Percentiles rank a stretch among this genome's conserved stretches.
phyloP scores from a whole-genome alignment of 2,113 vertebrate species.

The Monarcha castaneiventris region DNA sequence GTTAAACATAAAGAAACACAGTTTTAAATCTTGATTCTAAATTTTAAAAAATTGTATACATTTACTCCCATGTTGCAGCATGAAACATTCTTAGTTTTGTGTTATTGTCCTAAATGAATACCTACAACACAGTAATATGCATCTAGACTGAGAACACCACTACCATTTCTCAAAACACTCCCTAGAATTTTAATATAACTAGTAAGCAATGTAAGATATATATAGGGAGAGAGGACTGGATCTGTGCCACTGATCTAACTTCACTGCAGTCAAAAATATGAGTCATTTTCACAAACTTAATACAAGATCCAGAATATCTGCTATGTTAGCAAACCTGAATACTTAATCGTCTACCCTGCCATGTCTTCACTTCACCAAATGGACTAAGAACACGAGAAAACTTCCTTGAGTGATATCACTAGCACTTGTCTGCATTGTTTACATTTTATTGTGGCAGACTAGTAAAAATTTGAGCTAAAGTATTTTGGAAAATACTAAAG shows the following conservation, averaged over 20 bases:
- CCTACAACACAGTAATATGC: background rate
- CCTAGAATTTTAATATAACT: background rate
- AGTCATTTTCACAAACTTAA: background rate
- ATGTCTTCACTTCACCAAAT: slow-evolving; percentile 39
- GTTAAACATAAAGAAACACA: background rate
- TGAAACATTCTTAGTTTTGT: background rate
- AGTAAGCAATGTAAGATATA: background rate
- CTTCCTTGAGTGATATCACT: slow-evolving; percentile 23
- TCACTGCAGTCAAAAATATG: background rate
- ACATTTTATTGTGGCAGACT: background rate
- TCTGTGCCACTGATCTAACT: background rate
- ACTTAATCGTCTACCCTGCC: slow-evolving; percentile 34
- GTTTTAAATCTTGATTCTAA: slow-evolving; percentile 39
- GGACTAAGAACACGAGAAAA: slow-evolving; percentile 58
- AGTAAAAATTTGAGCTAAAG: slow-evolving; percentile 6
- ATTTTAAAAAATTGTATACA: background rate
- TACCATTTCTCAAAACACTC: background rate
- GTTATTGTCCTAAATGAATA: background rate
- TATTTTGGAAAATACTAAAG: slow-evolving; percentile 56
- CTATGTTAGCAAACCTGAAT: slow-evolving; percentile 27
- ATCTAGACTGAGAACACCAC: background rate
- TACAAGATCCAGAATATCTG: background rate
- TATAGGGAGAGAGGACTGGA: background rate
- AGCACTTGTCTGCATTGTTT: background rate
- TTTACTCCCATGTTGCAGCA: background rate